Evolutionary conservation across 2,113 vertebrate genomes (phyloP).

Genomic region (Istiophorus platypterus): DNA sequence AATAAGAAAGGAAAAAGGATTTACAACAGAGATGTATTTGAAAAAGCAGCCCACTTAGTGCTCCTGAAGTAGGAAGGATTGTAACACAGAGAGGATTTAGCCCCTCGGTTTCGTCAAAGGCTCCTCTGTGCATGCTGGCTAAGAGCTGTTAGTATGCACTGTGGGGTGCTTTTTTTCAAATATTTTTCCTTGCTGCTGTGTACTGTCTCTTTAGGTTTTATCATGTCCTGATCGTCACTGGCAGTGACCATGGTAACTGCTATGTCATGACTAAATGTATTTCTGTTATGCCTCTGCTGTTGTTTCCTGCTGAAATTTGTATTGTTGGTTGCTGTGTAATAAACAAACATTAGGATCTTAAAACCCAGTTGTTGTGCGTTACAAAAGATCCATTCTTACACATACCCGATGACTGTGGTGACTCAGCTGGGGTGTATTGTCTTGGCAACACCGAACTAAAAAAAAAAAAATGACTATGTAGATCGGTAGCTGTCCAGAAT

Average conservation of each 20-base stretch:
- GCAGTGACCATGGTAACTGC: not conserved
- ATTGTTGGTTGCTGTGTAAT: conserved; percentile 14
- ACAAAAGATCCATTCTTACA: conserved; percentile 2
- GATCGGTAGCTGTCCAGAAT: not conserved
- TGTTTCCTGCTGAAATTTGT: conserved; percentile 32
- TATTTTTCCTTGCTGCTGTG: conserved; percentile 10
- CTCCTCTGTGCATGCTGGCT: conserved; percentile 57
- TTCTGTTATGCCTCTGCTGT: not conserved
- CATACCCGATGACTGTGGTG: conserved; percentile 3
- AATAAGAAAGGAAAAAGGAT: not conserved
- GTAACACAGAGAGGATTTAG: conserved; percentile 45
- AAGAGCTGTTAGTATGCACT: conserved; percentile 71
- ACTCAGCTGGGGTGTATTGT: conserved; percentile 29
- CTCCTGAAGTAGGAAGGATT: conserved; percentile 19
- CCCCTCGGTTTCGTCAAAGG: conserved; percentile 69
- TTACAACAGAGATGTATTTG: conserved; percentile 5
- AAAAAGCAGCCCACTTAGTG: conserved; percentile 17
- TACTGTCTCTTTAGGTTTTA: conserved; percentile 22
- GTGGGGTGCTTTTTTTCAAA: conserved; percentile 34
- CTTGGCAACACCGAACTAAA: not conserved
- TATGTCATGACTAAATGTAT: conserved; percentile 2
- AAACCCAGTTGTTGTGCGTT: not conserved
- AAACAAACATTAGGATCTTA: conserved; percentile 8
- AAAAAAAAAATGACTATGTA: not conserved
- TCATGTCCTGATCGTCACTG: conserved; percentile 5